Conservation (phyloP, 1,140 invertebrate genomes). For the Rhynchophorus ferrugineus region DNA sequence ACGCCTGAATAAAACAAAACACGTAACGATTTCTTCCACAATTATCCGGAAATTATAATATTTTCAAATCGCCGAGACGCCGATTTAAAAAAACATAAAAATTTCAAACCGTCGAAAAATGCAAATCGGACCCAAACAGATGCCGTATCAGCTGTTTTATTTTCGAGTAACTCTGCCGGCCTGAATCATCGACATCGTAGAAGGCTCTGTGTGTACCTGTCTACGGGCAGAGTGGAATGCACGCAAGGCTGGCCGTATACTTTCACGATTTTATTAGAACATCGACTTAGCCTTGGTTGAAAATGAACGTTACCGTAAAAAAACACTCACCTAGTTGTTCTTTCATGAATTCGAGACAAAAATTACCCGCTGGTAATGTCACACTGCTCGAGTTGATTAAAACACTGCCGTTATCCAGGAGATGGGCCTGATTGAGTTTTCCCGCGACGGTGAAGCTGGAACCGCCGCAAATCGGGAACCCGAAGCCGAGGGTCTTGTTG, state of each 20-base stretch:
- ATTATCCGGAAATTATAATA: too few relatives aligned
- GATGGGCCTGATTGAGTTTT: conserved; percentile 41
- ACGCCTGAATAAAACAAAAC: too few relatives aligned
- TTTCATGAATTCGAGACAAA: conserved; percentile 54
- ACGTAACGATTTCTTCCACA: too few relatives aligned
- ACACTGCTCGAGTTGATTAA: conserved; percentile 34
- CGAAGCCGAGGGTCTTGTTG: conserved; percentile 35
- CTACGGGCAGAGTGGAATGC: neutral
- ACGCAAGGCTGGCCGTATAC: neutral
- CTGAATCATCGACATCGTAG: neutral
- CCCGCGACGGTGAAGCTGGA: conserved; percentile 33
- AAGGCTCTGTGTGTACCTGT: neutral
- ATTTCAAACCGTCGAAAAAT: too few relatives aligned
- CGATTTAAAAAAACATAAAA: too few relatives aligned
- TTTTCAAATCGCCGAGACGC: too few relatives aligned
- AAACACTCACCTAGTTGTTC: conserved; percentile 41
- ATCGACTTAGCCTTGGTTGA: neutral
- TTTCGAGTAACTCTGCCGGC: neutral
- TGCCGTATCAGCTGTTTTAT: conserved; percentile 9
- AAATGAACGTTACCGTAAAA: neutral
- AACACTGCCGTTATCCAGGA: conserved; percentile 45
- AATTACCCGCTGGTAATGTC: conserved; percentile 45
- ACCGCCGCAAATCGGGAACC: conserved; percentile 48
- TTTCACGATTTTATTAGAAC: neutral
- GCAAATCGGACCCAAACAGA: too few relatives aligned